A percentile compares a stretch with the other conserved stretches of the same genome.
Evolutionary conservation across 2,888 invertebrate species (phyloP).

Genomic region (Cylloceria caligata): DNA sequence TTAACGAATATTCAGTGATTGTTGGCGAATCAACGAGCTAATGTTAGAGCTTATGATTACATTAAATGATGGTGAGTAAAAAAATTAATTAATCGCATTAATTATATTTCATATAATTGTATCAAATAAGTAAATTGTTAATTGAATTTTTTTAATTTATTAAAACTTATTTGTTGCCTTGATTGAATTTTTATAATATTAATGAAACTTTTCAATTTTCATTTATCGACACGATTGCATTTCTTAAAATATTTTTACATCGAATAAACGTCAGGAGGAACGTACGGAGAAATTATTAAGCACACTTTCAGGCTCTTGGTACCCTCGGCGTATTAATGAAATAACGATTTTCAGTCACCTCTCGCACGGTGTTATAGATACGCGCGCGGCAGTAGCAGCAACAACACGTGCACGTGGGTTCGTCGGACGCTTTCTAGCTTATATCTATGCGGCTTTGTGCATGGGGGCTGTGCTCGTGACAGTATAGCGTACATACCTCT

Average conservation of each 20-base stretch:
- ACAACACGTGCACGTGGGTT: slow-evolving; percentile 75
- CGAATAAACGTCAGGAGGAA: neutral
- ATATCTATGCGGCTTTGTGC: slow-evolving; percentile 48
- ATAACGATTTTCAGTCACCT: slow-evolving; percentile 83
- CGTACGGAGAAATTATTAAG: slow-evolving; percentile 18
- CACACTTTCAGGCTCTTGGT: neutral
- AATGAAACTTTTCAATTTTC: neutral
- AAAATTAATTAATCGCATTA: neutral
- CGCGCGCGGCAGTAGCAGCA: slow-evolving; percentile 32
- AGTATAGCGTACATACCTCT: neutral
- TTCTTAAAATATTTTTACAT: neutral
- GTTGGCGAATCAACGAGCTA: slow-evolving; percentile 3
- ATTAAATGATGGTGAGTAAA: slow-evolving; percentile 25
- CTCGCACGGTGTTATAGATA: slow-evolving; percentile 46
- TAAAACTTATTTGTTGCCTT: neutral
- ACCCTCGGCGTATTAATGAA: slow-evolving; percentile 74
- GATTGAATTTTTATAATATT: neutral
- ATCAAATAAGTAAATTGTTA: neutral
- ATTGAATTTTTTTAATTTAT: no score
- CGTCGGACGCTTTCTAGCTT: slow-evolving; percentile 73
- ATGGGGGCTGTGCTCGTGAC: slow-evolving; percentile 2
- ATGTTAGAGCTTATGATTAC: neutral
- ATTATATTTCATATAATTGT: no score
- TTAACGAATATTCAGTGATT: neutral
- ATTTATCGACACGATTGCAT: neutral